Base-by-base conservation (phyloP, 2,113 vertebrate genomes). In the Microcebus lehilahytsara region DNA sequence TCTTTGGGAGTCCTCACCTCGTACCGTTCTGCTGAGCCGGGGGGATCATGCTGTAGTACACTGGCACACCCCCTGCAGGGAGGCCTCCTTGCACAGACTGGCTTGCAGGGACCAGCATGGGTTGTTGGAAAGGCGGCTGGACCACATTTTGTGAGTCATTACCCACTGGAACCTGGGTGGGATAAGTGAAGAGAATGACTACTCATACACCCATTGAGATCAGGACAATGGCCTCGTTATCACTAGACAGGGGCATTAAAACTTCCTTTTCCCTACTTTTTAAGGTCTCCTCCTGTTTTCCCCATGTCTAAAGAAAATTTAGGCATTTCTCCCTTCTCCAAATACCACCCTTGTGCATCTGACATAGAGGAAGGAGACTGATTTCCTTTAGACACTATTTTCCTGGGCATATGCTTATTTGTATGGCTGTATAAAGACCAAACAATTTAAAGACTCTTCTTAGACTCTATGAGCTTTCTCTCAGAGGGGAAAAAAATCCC, bases 21-120 rank as follows among this genome's bases (percentile, higher is more conserved):
- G 99, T 99, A 98, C 99, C 99, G 0, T 99, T 99, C 99, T 99
- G 99, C 97, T 99, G 99, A 98, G 99, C 98, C 12, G 99, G 98
- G 49, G 99, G 99, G 97, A 99, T 99, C 98, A 99, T 99, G 77
- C 99, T 99, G 98, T 99, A 99, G 98, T 99, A 99, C 86, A 99
- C 99, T 17, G 99, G 99, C 85, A 99, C 99, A 12, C 99, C 98
- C 16, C 98, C 98, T 16, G 98, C 96, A 79, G 99, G 98, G 89
- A 99, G 98, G 30, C 99, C 99, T 30, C 99, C 99, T 98, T 99
- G 99, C 42, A 99, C 99, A 89, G 99, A 99, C 96, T 99, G 99
- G 98, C 99, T 99, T 96, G 99, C 99, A 34, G 99, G 99, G 19
- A 99, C 99, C 96, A 99, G 99, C 98, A 99, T 99, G 53, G 99